Conservation (phyloP, 2,113 vertebrate genomes). For the Callospermophilus lateralis region DNA sequence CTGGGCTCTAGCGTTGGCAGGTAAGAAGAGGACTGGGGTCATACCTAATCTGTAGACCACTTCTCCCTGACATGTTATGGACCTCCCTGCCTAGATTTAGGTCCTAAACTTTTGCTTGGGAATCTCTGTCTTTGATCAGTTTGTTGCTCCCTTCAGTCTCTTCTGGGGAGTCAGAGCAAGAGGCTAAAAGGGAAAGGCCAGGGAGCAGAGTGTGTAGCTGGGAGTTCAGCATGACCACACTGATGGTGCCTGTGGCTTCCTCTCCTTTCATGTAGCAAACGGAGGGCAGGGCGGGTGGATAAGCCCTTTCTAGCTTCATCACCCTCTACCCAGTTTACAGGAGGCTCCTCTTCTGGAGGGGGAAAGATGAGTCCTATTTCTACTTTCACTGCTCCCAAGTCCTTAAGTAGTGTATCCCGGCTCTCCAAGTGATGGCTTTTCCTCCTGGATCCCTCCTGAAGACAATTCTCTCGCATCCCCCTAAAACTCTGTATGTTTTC, state of each 20-base stretch:
- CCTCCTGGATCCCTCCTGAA: neutral
- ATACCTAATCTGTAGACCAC: neutral
- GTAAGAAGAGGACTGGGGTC: neutral
- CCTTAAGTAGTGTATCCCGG: neutral
- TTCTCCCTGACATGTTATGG: neutral
- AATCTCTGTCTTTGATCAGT: neutral
- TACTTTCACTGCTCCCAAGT: neutral
- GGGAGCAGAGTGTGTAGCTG: neutral
- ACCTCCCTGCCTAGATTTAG: neutral
- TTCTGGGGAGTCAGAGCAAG: neutral
- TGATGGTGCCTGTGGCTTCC: neutral
- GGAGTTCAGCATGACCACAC: neutral
- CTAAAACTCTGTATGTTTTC: neutral
- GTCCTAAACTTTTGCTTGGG: neutral
- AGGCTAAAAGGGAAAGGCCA: neutral
- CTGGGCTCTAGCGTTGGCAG: neutral
- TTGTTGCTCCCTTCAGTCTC: neutral
- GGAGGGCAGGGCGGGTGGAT: neutral
- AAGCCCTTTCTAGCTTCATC: neutral
- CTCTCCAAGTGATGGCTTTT: neutral
- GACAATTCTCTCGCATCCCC: neutral
- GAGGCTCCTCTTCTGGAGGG: neutral
- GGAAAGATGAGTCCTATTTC: neutral
- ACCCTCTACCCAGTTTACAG: neutral
- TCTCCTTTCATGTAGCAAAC: neutral